These are phyloP conservation scores for Crotophaga sulcirostris DNA, from an alignment of 2,113 vertebrate species.

Conservation along the genomic window DNA sequence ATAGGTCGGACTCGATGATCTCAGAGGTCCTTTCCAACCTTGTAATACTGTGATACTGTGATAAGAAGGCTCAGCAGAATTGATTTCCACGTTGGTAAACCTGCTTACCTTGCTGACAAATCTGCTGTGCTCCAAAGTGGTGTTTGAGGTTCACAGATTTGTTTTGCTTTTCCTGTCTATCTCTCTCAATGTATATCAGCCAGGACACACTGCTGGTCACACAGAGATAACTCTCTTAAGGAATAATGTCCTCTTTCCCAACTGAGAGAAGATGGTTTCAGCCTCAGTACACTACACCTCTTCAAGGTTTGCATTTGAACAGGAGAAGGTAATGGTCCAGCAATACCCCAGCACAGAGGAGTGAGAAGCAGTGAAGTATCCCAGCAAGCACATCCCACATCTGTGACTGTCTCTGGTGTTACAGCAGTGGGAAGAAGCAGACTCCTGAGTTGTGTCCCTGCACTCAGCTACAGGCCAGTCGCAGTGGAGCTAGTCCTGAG, in stretches of 20 bases:
- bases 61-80: not conserved
- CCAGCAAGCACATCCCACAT: not conserved
- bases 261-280: not conserved
- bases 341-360: not conserved
- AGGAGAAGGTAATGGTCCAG: not conserved
- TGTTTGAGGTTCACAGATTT: not conserved
- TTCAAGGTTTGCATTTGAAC: not conserved
- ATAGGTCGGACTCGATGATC: too few relatives aligned
- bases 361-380: not conserved
- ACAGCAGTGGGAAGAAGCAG: not conserved
- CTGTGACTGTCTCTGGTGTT: not conserved
- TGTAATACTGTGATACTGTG: too few relatives aligned
- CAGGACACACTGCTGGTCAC: not conserved
- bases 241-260: not conserved
- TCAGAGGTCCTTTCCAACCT: too few relatives aligned
- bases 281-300: not conserved
- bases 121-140: not conserved
- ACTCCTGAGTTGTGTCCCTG: not conserved
- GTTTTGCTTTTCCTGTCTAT: not conserved
- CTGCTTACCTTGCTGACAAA: not conserved
- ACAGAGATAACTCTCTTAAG: not conserved
- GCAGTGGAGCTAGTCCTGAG: not conserved
- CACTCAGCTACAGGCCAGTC: not conserved
- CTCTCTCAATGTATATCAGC: not conserved
- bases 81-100: not conserved